Conservation (phyloP, 2,113 vertebrate species). For the Microcebus murinus region DNA sequence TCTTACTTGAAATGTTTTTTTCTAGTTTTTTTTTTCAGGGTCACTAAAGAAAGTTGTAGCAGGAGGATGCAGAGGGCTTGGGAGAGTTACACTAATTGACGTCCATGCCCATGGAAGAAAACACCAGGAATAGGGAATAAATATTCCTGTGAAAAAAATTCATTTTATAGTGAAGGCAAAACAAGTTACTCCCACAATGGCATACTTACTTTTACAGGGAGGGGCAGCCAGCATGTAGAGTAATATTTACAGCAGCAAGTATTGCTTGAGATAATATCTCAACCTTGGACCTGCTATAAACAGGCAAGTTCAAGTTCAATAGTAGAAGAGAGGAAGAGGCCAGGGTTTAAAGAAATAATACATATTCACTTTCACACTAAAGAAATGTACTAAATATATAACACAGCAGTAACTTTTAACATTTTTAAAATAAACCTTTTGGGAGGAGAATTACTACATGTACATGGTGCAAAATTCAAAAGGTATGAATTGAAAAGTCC, state of each 20-base stretch:
- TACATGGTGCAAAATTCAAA: background rate
- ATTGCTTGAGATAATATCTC: no score
- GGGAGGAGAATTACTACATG: background rate
- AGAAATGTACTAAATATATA: conserved; percentile 11
- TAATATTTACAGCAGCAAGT: background rate
- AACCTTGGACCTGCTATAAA: no score
- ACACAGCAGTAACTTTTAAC: background rate
- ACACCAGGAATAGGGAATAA: background rate
- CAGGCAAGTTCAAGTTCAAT: conserved; percentile 19
- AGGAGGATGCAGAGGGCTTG: background rate
- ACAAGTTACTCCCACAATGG: background rate
- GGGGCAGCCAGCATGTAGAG: background rate
- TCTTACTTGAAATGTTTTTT: background rate
- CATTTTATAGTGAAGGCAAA: background rate
- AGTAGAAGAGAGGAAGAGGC: background rate
- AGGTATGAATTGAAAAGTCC: background rate
- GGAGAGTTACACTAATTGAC: background rate
- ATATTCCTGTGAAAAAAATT: background rate
- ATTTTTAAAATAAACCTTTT: conserved; percentile 30
- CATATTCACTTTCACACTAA: background rate
- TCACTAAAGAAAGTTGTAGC: background rate
- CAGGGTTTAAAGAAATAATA: background rate
- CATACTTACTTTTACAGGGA: background rate
- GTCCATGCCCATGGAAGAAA: background rate
- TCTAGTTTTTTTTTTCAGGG: background rate